A percentile compares a stretch with the other conserved stretches of the same genome.
Conservation (phyloP, 1,140 invertebrate genomes). For the Aradophagus sp. region DNA sequence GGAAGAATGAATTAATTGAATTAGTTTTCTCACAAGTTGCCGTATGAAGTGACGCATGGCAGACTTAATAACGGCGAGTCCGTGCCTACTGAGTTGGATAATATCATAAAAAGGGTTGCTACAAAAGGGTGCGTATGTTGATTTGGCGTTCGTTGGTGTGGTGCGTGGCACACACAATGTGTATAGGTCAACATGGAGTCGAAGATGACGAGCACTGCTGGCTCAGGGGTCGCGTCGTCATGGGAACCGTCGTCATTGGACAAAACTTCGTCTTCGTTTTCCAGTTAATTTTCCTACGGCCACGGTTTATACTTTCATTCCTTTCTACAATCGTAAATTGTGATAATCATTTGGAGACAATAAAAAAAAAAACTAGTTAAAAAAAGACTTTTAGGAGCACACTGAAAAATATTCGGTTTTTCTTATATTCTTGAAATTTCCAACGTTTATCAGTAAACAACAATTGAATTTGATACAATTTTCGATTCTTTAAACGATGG, state of each 20-base stretch:
- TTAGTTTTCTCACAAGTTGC: constrained; percentile 21
- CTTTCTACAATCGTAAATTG: too few species aligned
- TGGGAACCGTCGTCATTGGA: constrained; percentile 72
- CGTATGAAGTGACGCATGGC: constrained; percentile 31
- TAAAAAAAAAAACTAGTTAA: too few species aligned
- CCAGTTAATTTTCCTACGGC: constrained; percentile 33
- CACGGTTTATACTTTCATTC: constrained; percentile 11
- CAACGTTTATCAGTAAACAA: too few species aligned
- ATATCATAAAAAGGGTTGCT: constrained; percentile 56
- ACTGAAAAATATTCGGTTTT: too few species aligned
- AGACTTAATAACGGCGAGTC: constrained; percentile 34
- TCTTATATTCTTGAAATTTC: too few species aligned
- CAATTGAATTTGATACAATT: too few species aligned
- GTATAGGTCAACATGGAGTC: constrained; percentile 60
- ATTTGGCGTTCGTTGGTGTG: constrained; percentile 24
- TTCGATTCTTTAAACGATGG: too few species aligned
- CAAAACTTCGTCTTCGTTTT: constrained; percentile 59
- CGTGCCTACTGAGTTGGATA: constrained; percentile 35
- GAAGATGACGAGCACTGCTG: constrained; percentile 69
- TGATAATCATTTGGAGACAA: too few species aligned
- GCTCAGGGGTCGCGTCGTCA: constrained; percentile 69
- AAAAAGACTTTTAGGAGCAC: too few species aligned
- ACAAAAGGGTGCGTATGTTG: constrained; percentile 37
- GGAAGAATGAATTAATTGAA: too few species aligned
- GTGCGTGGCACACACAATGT: constrained; percentile 12